Evolutionary conservation across 2,888 invertebrate species (phyloP), one percentile per base, ranked within the genome.

Genomic region (Diloba caeruleocephala): DNA sequence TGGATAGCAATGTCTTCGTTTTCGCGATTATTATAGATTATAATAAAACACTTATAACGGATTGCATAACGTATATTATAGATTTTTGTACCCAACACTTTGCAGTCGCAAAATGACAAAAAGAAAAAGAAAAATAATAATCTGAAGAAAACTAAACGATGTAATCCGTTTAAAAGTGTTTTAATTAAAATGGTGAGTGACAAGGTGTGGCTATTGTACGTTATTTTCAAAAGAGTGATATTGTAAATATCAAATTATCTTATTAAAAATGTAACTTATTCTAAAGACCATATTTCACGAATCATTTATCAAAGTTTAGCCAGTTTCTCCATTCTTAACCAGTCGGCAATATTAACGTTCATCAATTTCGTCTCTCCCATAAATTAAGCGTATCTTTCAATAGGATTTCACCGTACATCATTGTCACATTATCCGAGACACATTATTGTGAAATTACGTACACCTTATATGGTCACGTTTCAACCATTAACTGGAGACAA

Each of bases 401-500:
- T 82, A 77, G 83, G 76, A 84, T 74, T 76, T 75, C 80, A 79
- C 79, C 79, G 84, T 79, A 75, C 83, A 88, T 89, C 86, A 77
- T 82, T 90, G 91, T 90, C 90, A 85, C 83, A 82, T 85, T 79
- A 85, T 84, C 83, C 84, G 74, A 81, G 80, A 85, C 84, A 87
- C 83, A 88, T 89, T 87, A 90, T 85, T 81, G 82, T 81, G 73
- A 90, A 92, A 92, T 92, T 90, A 86, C 78, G 81, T 77, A 78
- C 84, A 78, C 81, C 81, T 82, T 85, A 79, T 78, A 83, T 82
- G 85, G 91, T 92, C 92, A 93, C 92, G 92, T 93, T 91, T 81
- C 79, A 80, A 84, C 89, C 92, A 92, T 93, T 92, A 93, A 89
- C 60, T 57, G 89, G 86, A 91, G 92, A 92, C 92, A 92, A 92